These are phyloP conservation scores for Rotaria macrura DNA, from an alignment of 2,888 invertebrate genomes.

Conservation along the genomic window DNA sequence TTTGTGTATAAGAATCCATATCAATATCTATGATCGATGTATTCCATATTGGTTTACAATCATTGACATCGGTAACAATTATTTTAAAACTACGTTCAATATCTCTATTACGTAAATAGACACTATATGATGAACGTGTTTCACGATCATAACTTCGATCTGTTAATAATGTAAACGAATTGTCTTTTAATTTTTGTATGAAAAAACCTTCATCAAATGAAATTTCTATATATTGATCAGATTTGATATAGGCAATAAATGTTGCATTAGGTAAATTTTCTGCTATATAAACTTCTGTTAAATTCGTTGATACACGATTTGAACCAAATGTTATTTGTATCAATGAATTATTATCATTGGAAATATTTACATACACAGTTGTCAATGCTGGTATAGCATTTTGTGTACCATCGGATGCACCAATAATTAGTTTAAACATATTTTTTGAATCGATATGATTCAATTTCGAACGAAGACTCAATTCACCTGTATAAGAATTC, in stretches of 20 bases:
- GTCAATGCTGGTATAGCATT: background rate
- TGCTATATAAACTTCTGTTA: background rate
- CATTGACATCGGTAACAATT: background rate
- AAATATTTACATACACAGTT: background rate
- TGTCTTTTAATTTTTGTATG: background rate
- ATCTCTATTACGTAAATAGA: background rate
- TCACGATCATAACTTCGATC: background rate
- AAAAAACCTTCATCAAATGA: background rate
- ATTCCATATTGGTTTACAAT: background rate
- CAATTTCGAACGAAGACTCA: background rate
- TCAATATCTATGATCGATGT: background rate
- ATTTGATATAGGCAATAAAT: conserved; percentile 21
- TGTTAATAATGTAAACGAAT: conserved; percentile 2
- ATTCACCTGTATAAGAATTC: background rate
- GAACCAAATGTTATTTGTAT: conserved; percentile 13
- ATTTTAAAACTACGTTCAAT: background rate
- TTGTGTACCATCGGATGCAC: background rate
- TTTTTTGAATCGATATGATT: background rate
- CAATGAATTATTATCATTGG: background rate
- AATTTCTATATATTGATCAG: background rate
- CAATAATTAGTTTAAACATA: background rate
- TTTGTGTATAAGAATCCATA: background rate
- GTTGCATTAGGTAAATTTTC: conserved; percentile 11
- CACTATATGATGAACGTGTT: background rate
- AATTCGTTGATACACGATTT: background rate